phyloP scores from a whole-genome alignment of 2,888 invertebrate genomes.

The Acanthacorydalis orientalis region DNA sequence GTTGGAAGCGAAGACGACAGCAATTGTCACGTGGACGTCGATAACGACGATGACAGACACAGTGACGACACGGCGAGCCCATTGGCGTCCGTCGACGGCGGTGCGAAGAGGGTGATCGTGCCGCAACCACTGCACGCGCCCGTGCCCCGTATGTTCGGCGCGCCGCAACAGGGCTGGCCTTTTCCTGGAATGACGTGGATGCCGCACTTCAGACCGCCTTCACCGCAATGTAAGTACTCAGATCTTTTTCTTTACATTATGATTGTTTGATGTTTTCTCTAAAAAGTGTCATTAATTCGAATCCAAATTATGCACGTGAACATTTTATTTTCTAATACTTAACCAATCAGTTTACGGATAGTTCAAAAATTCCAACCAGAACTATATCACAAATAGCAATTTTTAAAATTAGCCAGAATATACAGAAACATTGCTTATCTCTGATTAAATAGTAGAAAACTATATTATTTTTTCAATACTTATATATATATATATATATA shows the following conservation, averaged over 20 bases:
- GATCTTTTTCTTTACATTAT: neutral
- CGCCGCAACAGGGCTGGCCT: slow-evolving; percentile 37
- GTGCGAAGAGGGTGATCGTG: slow-evolving; percentile 30
- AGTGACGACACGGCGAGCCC: slow-evolving; percentile 28
- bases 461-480: too few species aligned
- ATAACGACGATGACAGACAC: slow-evolving; percentile 25
- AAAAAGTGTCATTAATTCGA: too few species aligned
- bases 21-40: slow-evolving; percentile 28
- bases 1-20: slow-evolving; percentile 20
- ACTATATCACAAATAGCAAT: too few species aligned
- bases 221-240: slow-evolving; percentile 41
- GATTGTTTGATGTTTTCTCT: too few species aligned
- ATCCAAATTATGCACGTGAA: too few species aligned
- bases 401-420: too few species aligned
- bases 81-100: slow-evolving; percentile 31
- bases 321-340: too few species aligned
- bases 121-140: slow-evolving; percentile 47
- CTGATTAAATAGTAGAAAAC: too few species aligned
- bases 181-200: slow-evolving; percentile 52
- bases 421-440: too few species aligned
- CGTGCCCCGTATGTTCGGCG: slow-evolving; percentile 35
- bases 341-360: too few species aligned
- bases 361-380: too few species aligned
- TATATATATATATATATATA: too few species aligned
- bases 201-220: slow-evolving; percentile 39